phyloP scores from a whole-genome alignment of 2,113 vertebrate species.

The Fregetta grallaria region DNA sequence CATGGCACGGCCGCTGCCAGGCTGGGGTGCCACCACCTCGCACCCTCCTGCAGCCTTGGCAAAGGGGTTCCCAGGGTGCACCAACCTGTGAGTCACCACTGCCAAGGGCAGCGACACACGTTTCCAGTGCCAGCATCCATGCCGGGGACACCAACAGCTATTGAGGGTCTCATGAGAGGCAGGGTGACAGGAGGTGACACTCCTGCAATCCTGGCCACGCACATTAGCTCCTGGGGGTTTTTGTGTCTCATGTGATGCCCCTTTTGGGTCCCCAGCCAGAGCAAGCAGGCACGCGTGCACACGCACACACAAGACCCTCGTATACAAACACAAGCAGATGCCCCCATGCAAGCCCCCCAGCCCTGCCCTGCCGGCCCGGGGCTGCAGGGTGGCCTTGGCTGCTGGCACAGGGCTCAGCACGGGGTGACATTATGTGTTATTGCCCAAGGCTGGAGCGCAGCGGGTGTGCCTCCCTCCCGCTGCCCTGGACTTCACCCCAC shows the following conservation, averaged over 20 bases:
- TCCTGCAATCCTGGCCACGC: background rate
- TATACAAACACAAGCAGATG: background rate
- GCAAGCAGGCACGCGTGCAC: too few species aligned
- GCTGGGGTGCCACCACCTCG: background rate
- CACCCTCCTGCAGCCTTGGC: background rate
- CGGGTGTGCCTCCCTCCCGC: background rate
- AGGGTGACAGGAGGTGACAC: background rate
- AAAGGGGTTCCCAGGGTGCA: background rate
- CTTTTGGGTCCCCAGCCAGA: background rate
- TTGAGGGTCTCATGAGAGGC: background rate
- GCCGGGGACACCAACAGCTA: background rate
- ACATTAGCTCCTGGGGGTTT: background rate
- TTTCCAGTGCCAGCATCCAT: background rate
- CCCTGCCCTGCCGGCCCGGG: background rate
- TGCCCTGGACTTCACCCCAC: background rate
- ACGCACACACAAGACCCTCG: too few species aligned
- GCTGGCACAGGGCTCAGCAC: background rate
- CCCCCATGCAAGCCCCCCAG: background rate
- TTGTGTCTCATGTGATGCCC: accelerated
- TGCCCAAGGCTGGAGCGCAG: background rate
- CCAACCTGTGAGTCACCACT: accelerated
- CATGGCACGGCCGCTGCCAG: background rate
- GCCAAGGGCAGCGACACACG: accelerated
- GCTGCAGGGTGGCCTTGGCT: background rate
- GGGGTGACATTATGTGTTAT: background rate